phyloP scores from a whole-genome alignment of 2,113 vertebrate genomes.

The Xerus inauris region DNA sequence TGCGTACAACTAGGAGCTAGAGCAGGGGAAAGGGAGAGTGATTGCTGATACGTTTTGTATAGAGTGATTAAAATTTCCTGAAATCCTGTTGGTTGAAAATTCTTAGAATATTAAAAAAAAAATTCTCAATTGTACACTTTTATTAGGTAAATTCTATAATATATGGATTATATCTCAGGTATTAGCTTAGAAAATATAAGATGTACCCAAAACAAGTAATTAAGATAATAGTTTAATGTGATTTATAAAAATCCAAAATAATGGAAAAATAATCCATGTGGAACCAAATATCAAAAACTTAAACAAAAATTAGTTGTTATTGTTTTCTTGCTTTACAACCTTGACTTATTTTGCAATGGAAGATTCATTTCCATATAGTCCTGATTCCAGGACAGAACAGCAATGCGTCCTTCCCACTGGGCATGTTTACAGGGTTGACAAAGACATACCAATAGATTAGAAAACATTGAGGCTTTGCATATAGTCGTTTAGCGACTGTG shows the following conservation, averaged over 20 bases:
- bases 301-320: not conserved
- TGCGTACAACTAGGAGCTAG: not conserved
- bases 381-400: not conserved
- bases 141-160: not conserved
- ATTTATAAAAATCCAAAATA: conserved; percentile 5
- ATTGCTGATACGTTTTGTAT: not conserved
- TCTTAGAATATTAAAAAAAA: conserved; percentile 5
- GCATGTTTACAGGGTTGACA: not conserved
- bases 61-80: not conserved
- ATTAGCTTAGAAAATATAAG: not conserved
- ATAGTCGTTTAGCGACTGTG: not conserved
- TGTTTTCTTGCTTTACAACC: not conserved
- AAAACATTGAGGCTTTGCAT: not conserved
- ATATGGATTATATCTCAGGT: not conserved
- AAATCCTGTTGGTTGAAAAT: not conserved
- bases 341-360: not conserved
- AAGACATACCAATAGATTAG: not conserved
- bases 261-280: not conserved
- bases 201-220: not conserved
- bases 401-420: not conserved
- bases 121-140: not conserved
- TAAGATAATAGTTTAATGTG: not conserved
- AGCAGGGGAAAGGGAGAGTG: not conserved
- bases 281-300: not conserved
- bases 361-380: not conserved